These are phyloP conservation scores for Xyrauchen texanus DNA, from an alignment of 2,113 vertebrate species.

Conservation along the genomic window DNA sequence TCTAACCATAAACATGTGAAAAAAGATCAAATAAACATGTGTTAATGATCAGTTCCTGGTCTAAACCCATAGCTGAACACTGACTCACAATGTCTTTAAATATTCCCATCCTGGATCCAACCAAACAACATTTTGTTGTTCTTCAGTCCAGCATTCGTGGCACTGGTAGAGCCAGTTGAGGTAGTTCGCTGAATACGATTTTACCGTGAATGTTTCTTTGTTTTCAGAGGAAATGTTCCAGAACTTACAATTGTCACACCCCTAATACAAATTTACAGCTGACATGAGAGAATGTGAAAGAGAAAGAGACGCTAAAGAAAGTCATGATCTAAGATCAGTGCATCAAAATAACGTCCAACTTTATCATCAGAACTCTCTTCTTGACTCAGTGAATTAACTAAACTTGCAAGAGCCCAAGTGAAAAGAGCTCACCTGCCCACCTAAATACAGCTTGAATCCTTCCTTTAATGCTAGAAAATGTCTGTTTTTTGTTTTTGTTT, in stretches of 20 bases:
- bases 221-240: conserved; percentile 53
- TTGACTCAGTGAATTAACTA: too few relatives aligned
- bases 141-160: not conserved
- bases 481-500: too few relatives aligned
- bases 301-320: not conserved
- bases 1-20: not conserved
- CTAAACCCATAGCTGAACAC: not conserved
- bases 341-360: too few relatives aligned
- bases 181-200: conserved; percentile 17
- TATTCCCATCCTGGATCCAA: not conserved
- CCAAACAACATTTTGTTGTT: not conserved
- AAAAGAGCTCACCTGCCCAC: too few relatives aligned
- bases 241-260: conserved; percentile 58
- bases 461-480: too few relatives aligned
- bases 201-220: conserved; percentile 39
- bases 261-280: conserved; percentile 47
- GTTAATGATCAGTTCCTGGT: not conserved
- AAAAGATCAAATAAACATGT: not conserved
- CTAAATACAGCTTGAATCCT: too few relatives aligned
- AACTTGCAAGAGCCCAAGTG: too few relatives aligned
- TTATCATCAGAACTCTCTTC: too few relatives aligned
- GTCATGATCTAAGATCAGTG: too few relatives aligned
- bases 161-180: conserved; percentile 36
- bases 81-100: not conserved
- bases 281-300: conserved; percentile 3